Conservation (phyloP, 2,888 invertebrate species). For the Endotricha flammealis region DNA sequence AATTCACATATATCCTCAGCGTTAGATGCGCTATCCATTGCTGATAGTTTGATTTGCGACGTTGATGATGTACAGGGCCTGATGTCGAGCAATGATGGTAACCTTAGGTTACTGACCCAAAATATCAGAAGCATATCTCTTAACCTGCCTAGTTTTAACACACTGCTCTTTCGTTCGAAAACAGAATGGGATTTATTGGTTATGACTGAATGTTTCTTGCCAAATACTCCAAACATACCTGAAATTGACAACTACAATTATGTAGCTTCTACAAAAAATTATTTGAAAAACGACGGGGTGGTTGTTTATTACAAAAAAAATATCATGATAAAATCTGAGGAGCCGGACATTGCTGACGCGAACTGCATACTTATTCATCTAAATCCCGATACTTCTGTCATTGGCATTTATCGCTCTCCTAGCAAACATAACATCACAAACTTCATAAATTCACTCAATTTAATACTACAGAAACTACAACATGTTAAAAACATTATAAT, state of each 20-base stretch:
- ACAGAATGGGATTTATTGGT: not conserved
- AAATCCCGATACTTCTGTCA: not conserved
- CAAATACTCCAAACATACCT: not conserved
- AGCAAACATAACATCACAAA: not conserved
- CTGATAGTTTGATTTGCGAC: too few relatives aligned
- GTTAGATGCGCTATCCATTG: too few relatives aligned
- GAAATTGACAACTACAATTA: not conserved
- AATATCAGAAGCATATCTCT: too few relatives aligned
- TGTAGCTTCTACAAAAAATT: not conserved
- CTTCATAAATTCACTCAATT: not conserved
- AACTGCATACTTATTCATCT: not conserved
- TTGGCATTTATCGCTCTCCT: not conserved
- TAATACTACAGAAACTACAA: not conserved
- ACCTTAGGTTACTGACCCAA: too few relatives aligned
- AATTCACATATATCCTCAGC: too few relatives aligned
- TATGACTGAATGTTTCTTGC: conserved; percentile 1
- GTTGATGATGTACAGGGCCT: too few relatives aligned
- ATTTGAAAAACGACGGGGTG: conserved; percentile 2
- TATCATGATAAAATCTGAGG: not conserved
- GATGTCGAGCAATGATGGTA: too few relatives aligned
- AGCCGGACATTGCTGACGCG: not conserved
- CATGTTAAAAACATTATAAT: not conserved
- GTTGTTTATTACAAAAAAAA: conserved; percentile 1
- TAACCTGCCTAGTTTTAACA: too few relatives aligned
- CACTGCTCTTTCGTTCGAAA: too few relatives aligned